Evolutionary conservation across 1,140 invertebrate genomes (phyloP).

Genomic region (Drosophila sechellia): DNA sequence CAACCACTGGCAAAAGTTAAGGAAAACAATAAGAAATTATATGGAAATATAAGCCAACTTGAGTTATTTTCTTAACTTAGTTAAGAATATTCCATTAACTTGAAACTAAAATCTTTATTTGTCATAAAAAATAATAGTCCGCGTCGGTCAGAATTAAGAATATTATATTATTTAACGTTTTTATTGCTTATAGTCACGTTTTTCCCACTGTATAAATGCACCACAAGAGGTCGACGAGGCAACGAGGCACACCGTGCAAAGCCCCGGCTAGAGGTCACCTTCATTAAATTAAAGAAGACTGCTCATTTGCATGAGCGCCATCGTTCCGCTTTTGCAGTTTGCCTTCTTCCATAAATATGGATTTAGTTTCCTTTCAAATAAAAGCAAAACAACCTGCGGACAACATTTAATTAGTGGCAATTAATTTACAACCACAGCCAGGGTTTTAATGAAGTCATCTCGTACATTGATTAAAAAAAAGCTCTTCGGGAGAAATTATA

Average conservation of each 20-base stretch:
- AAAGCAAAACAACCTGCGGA: conserved; percentile 1
- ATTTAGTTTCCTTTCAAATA: conserved; percentile 44
- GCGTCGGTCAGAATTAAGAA: too few species aligned
- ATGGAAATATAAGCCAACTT: too few species aligned
- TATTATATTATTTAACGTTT: background rate
- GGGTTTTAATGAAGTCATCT: conserved; percentile 1
- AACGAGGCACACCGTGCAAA: conserved; percentile 5
- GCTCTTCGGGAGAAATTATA: too few species aligned
- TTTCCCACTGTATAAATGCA: conserved; percentile 26
- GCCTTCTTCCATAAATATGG: conserved; percentile 37
- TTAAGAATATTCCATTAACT: too few species aligned
- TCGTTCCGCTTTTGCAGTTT: conserved; percentile 8
- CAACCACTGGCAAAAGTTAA: background rate
- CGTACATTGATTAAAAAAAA: too few species aligned
- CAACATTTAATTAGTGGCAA: conserved; percentile 49
- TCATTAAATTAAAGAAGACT: conserved; percentile 63
- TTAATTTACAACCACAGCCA: conserved; percentile 17
- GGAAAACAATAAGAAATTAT: background rate
- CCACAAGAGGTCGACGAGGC: conserved; percentile 12
- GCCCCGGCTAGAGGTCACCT: conserved; percentile 26
- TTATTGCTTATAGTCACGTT: background rate
- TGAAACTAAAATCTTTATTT: too few species aligned
- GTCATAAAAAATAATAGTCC: too few species aligned
- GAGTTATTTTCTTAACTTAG: too few species aligned
- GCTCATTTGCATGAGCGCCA: conserved; percentile 54